phyloP scores from a whole-genome alignment of 2,797 vertebrate genomes.

The Gastrophryne carolinensis region DNA sequence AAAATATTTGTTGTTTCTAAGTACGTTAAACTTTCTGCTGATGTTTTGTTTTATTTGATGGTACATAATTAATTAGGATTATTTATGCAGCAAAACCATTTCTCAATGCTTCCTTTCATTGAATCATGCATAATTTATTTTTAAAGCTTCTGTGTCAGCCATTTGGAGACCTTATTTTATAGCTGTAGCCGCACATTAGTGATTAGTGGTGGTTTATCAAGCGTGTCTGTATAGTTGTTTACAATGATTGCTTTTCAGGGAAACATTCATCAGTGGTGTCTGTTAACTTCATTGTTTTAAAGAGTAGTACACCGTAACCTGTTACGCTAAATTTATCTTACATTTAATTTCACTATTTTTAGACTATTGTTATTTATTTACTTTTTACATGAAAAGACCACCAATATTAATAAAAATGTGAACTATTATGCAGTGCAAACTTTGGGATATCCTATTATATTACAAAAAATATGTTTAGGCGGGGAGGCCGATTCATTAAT shows the following conservation, averaged over 20 bases:
- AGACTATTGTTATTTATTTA: too few relatives aligned
- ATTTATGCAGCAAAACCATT: background rate
- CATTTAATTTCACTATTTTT: too few relatives aligned
- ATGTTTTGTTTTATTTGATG: background rate
- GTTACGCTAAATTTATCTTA: too few relatives aligned
- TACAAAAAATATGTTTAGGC: too few relatives aligned
- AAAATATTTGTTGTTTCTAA: background rate
- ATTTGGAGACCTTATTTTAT: background rate
- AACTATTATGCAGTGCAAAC: too few relatives aligned
- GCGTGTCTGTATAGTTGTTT: background rate
- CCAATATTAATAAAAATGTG: too few relatives aligned
- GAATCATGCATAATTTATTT: conserved; percentile 5
- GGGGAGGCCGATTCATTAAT: too few relatives aligned
- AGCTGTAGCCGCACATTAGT: background rate
- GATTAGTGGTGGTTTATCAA: background rate
- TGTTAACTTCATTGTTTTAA: background rate
- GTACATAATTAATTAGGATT: background rate
- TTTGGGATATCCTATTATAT: too few relatives aligned
- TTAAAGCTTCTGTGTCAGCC: background rate
- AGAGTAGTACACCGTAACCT: background rate
- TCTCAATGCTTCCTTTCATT: background rate
- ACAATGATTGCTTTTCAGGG: background rate
- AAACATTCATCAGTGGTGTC: background rate
- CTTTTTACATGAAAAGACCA: too few relatives aligned
- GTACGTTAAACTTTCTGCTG: background rate